A percentile compares a stretch with the other conserved stretches of the same genome.
These are phyloP conservation scores for Pantherophis alleghaniensis DNA, from an alignment of 2,797 vertebrate genomes.

Conservation along the genomic window DNA sequence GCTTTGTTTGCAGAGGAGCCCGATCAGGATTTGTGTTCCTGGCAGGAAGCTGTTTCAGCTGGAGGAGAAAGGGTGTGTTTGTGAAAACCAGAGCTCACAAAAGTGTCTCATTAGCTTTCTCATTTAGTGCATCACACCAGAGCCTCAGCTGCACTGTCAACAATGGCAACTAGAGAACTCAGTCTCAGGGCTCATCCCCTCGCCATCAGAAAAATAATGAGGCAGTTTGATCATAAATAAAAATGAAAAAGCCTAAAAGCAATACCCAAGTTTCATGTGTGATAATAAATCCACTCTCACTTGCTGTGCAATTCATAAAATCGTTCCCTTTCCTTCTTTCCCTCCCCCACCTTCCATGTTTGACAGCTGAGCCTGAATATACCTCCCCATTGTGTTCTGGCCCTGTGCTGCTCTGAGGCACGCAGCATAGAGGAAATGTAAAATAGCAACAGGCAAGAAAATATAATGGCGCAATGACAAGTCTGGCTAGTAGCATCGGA, in stretches of 20 bases:
- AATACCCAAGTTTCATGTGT: not conserved
- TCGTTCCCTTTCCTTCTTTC: not conserved
- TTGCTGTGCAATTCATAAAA: slow-evolving; percentile 8
- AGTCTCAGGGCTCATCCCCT: not conserved
- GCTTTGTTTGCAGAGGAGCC: slow-evolving; percentile 13
- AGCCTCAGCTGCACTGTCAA: slow-evolving; percentile 13
- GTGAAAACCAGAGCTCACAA: slow-evolving; percentile 34
- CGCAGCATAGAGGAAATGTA: not conserved
- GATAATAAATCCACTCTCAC: slow-evolving; percentile 15
- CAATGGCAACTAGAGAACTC: slow-evolving; percentile 11
- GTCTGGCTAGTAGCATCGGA: slow-evolving; percentile 11
- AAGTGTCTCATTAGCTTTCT: slow-evolving; percentile 42
- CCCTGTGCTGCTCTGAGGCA: not conserved
- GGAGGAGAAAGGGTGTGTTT: slow-evolving; percentile 32
- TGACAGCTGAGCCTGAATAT: slow-evolving; percentile 4
- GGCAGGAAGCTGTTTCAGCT: slow-evolving; percentile 23
- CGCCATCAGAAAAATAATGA: not conserved
- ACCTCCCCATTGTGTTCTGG: slow-evolving; percentile 1
- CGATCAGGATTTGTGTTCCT: slow-evolving; percentile 13
- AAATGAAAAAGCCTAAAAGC: slow-evolving; percentile 24
- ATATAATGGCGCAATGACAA: not conserved
- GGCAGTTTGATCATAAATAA: slow-evolving; percentile 20
- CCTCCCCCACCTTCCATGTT: not conserved
- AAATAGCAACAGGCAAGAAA: not conserved
- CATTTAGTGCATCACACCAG: slow-evolving; percentile 6